phyloP scores from a whole-genome alignment of 2,113 vertebrate genomes.

The Atractosteus spatula region DNA sequence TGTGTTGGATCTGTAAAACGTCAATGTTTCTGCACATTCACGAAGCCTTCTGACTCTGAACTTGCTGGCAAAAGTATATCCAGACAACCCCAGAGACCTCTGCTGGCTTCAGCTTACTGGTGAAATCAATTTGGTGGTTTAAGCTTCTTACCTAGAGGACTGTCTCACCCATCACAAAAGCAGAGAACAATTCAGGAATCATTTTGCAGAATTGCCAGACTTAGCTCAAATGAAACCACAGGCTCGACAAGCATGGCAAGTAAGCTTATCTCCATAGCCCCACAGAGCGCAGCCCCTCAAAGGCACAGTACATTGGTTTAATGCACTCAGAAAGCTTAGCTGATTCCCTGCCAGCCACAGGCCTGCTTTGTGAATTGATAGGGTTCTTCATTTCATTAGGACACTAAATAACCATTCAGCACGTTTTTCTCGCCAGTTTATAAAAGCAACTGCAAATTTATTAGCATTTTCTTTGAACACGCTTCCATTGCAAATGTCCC shows the following conservation, averaged over 20 bases:
- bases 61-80: conserved; percentile 1
- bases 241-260: not conserved
- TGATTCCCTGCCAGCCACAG: not conserved
- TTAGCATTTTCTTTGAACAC: too few relatives aligned
- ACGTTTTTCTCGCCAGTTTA: not conserved
- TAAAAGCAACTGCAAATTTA: not conserved
- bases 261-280: conserved; percentile 23
- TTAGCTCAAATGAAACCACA: not conserved
- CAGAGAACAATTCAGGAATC: conserved; percentile 9
- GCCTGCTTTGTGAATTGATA: not conserved
- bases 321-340: not conserved
- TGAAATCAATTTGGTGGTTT: conserved; percentile 3
- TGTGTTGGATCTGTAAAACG: not conserved
- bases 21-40: not conserved
- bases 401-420: not conserved
- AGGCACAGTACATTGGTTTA: not conserved
- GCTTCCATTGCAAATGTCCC: too few relatives aligned
- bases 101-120: not conserved
- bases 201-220: not conserved
- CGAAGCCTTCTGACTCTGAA: conserved; percentile 7
- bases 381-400: not conserved
- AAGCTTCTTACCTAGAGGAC: conserved; percentile 23
- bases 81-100: not conserved
- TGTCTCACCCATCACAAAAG: conserved; percentile 12
- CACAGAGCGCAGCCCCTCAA: conserved; percentile 11